Percentiles rank a stretch among this genome's conserved stretches.
Conservation (phyloP, 2,797 vertebrate genomes). For the Pyrocephalus nanus region DNA sequence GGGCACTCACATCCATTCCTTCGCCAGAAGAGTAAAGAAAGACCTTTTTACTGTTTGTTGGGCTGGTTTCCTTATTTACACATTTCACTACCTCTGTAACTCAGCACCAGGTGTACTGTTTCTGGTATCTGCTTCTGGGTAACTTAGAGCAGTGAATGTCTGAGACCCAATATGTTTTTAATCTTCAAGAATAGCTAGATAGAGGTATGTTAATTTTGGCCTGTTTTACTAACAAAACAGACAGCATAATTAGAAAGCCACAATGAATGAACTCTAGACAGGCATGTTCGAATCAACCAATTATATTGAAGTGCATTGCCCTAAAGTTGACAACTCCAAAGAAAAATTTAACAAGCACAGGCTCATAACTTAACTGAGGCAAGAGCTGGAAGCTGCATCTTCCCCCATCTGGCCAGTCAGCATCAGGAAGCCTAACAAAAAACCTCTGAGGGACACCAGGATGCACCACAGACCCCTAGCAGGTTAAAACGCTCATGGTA, state of each 20-base stretch:
- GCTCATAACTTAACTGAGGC: background rate
- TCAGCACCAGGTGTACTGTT: background rate
- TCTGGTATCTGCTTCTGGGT: background rate
- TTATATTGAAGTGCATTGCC: background rate
- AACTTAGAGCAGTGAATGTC: background rate
- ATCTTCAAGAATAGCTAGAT: background rate
- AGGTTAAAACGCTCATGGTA: background rate
- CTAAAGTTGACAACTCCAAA: background rate
- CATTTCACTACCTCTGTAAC: background rate
- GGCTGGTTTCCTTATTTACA: background rate
- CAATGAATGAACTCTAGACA: background rate
- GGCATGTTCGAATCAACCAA: background rate
- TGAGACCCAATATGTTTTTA: background rate
- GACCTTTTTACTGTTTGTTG: background rate
- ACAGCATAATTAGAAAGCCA: background rate
- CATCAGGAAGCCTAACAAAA: slow-evolving; percentile 9
- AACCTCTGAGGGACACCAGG: background rate
- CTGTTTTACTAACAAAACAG: background rate
- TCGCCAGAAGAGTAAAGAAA: background rate
- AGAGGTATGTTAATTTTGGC: background rate
- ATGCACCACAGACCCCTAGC: background rate
- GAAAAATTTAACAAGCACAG: background rate
- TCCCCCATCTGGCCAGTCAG: background rate
- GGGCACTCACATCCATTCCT: background rate
- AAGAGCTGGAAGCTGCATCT: background rate